A percentile compares a stretch with the other conserved stretches of the same genome.
phyloP scores from a whole-genome alignment of 2,113 vertebrate genomes.

The Nothobranchius furzeri region DNA sequence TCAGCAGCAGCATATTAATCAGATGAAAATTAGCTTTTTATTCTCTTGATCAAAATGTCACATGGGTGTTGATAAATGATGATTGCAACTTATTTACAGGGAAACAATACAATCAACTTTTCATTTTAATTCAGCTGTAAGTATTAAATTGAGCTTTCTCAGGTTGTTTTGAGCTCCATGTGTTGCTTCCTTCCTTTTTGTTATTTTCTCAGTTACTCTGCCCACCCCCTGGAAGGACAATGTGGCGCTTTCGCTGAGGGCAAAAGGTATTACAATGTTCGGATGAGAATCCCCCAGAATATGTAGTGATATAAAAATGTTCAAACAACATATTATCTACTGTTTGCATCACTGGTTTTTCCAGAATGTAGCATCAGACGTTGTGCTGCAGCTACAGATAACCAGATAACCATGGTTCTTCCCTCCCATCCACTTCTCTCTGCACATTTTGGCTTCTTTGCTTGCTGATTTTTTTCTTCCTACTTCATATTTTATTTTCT shows the following conservation, averaged over 20 bases:
- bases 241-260: too few relatives aligned
- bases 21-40: constrained; percentile 25
- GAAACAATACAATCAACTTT: constrained; percentile 40
- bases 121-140: constrained; percentile 30
- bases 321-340: too few relatives aligned
- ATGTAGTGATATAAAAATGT: too few relatives aligned
- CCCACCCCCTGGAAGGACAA: too few relatives aligned
- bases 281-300: too few relatives aligned
- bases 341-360: too few relatives aligned
- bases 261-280: too few relatives aligned
- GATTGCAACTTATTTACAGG: constrained; percentile 45
- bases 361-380: too few relatives aligned
- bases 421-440: neutral
- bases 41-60: constrained; percentile 11
- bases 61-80: constrained; percentile 36
- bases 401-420: constrained; percentile 12
- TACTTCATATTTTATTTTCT: neutral
- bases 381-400: constrained; percentile 8
- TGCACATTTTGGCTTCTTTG: neutral
- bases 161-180: neutral
- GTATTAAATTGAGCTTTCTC: constrained; percentile 3
- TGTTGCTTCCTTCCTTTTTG: neutral
- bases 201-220: neutral
- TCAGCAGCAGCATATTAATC: constrained; percentile 9
- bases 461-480: neutral